These are phyloP conservation scores for Oeneis ivallda DNA, from an alignment of 2,888 invertebrate species.

Conservation along the genomic window DNA sequence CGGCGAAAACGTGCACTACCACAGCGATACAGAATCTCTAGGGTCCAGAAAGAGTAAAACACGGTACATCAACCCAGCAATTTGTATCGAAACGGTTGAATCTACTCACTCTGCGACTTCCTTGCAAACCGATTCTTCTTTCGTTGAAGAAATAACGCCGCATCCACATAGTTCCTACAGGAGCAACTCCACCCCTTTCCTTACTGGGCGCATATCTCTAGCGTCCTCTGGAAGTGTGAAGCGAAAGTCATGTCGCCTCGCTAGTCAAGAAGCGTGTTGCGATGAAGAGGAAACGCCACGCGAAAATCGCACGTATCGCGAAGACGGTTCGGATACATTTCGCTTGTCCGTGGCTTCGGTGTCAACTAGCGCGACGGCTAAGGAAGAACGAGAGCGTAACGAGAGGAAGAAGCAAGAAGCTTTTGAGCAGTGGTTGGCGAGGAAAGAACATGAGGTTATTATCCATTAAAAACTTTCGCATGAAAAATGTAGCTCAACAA, in stretches of 20 bases:
- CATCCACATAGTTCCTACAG: slow-evolving; percentile 72
- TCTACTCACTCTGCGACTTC: slow-evolving; percentile 69
- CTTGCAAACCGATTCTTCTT: slow-evolving; percentile 59
- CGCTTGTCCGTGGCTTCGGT: slow-evolving; percentile 70
- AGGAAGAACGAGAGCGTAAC: slow-evolving; percentile 68
- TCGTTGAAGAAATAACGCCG: slow-evolving; percentile 65
- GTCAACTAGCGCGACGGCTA: slow-evolving; percentile 72
- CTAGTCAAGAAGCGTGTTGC: slow-evolving; percentile 38
- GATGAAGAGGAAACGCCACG: slow-evolving; percentile 59
- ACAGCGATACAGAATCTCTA: slow-evolving; percentile 71
- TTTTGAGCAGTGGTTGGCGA: slow-evolving; percentile 67
- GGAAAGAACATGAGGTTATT: slow-evolving; percentile 71
- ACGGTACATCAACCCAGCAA: slow-evolving; percentile 83
- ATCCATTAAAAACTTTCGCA: neutral
- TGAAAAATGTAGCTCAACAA: neutral
- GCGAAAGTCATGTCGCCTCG: slow-evolving; percentile 66
- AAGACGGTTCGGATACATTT: slow-evolving; percentile 71
- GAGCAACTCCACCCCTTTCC: slow-evolving; percentile 70
- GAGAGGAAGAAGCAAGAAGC: slow-evolving; percentile 69
- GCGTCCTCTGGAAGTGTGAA: slow-evolving; percentile 63
- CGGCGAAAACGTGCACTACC: slow-evolving; percentile 69
- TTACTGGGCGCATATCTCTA: slow-evolving; percentile 65
- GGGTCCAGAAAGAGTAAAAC: slow-evolving; percentile 68
- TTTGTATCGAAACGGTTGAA: slow-evolving; percentile 79
- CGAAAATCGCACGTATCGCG: slow-evolving; percentile 62